phyloP scores from a whole-genome alignment of 2,888 invertebrate species.

The Acrobasis consociella region DNA sequence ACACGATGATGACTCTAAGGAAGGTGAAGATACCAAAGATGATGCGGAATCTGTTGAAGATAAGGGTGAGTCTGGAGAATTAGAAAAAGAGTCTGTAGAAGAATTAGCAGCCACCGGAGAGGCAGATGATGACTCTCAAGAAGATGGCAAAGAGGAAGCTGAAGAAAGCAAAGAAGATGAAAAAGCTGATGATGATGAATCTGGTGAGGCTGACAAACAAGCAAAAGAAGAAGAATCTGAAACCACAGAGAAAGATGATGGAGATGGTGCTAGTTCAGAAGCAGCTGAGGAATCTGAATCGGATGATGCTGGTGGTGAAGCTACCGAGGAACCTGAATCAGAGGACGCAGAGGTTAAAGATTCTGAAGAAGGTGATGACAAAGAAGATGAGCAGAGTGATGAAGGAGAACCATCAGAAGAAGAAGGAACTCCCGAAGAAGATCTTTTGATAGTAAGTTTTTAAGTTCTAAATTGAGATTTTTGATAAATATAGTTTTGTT shows the following conservation, averaged over 20 bases:
- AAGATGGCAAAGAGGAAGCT: conserved; percentile 52
- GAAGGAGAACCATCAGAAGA: conserved; percentile 54
- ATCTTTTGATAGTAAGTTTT: conserved; percentile 81
- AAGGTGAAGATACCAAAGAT: conserved; percentile 47
- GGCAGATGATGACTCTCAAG: conserved; percentile 60
- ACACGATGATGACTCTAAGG: conserved; percentile 50
- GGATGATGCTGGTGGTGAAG: conserved; percentile 46
- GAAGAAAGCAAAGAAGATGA: conserved; percentile 42
- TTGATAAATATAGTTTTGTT: background rate
- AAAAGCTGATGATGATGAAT: conserved; percentile 40
- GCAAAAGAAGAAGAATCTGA: conserved; percentile 48
- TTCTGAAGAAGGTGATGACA: conserved; percentile 45
- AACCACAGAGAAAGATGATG: conserved; percentile 44
- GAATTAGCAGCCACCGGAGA: conserved; percentile 52
- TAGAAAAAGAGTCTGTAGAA: conserved; percentile 45
- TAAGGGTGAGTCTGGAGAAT: conserved; percentile 39
- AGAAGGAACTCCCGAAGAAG: conserved; percentile 85
- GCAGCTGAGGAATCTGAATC: conserved; percentile 41
- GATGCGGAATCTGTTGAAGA: conserved; percentile 51
- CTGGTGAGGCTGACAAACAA: conserved; percentile 17
- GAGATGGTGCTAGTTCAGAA: conserved; percentile 40
- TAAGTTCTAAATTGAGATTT: background rate
- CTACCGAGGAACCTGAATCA: conserved; percentile 46
- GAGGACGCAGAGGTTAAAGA: conserved; percentile 41
- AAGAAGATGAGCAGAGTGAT: conserved; percentile 39